phyloP scores from a whole-genome alignment of 2,797 vertebrate genomes.

The Erpetoichthys calabaricus region DNA sequence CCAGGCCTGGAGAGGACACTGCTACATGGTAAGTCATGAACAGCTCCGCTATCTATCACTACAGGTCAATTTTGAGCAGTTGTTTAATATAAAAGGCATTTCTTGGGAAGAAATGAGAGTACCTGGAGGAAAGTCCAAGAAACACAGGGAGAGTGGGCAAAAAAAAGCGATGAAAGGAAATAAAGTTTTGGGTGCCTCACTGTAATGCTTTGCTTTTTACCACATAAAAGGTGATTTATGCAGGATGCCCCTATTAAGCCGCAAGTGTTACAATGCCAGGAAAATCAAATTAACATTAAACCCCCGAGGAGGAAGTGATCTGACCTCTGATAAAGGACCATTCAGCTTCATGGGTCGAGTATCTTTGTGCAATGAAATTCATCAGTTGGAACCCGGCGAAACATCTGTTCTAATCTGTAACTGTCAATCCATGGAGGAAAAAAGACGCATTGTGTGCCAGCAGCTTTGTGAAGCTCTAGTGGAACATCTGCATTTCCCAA shows the following conservation, averaged over 20 bases:
- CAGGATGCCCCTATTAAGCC: background rate
- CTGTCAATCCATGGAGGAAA: conserved; percentile 28
- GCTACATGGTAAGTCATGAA: too few species aligned
- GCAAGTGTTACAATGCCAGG: background rate
- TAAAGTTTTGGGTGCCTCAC: too few species aligned
- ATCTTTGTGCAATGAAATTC: conserved; percentile 21
- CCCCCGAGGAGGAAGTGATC: background rate
- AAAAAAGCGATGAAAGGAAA: too few species aligned
- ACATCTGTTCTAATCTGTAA: conserved; percentile 35
- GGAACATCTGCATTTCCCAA: conserved; percentile 17
- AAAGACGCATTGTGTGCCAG: conserved; percentile 27
- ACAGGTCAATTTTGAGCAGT: too few species aligned
- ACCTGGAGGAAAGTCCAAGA: too few species aligned
- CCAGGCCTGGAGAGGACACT: too few species aligned
- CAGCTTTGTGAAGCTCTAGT: conserved; percentile 34
- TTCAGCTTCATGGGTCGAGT: conserved; percentile 15
- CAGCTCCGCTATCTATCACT: too few species aligned
- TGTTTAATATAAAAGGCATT: too few species aligned
- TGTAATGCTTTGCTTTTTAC: too few species aligned
- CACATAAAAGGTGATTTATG: background rate
- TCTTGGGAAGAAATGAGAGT: too few species aligned
- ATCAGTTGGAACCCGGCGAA: conserved; percentile 26
- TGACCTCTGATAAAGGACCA: conserved; percentile 15
- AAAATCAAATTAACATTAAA: background rate
- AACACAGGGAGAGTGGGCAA: too few species aligned